phyloP scores from a whole-genome alignment of 2,888 invertebrate genomes.

The Arctia plantaginis region DNA sequence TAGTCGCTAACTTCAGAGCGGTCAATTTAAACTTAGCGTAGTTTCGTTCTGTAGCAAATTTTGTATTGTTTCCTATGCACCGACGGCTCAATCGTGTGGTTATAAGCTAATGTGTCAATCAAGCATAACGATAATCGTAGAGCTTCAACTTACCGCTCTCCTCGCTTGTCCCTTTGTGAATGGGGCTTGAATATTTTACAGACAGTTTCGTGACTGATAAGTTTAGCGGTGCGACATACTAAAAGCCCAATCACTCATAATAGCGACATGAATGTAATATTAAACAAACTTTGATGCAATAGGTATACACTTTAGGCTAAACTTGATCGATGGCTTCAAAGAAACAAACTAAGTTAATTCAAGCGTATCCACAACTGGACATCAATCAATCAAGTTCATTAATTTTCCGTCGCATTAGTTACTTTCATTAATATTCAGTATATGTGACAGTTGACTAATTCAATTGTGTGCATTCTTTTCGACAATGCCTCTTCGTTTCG shows the following conservation, averaged over 20 bases:
- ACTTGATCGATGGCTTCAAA: neutral
- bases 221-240: neutral
- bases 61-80: too few species aligned
- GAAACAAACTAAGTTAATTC: neutral
- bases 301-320: neutral
- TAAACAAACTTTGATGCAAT: neutral
- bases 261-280: neutral
- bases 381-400: neutral
- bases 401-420: neutral
- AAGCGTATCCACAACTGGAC: neutral
- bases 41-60: too few species aligned
- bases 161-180: too few species aligned
- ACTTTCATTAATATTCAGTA: neutral
- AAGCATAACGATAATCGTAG: too few species aligned
- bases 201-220: neutral
- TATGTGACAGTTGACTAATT: too few species aligned
- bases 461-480: too few species aligned
- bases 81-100: too few species aligned
- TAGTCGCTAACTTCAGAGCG: neutral
- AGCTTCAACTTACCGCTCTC: too few species aligned
- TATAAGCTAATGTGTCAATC: too few species aligned
- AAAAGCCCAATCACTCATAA: neutral
- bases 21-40: neutral
- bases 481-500: too few species aligned
- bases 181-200: neutral